Evolutionary conservation across 35 echinoderm and acorn worm species (phyloP).

Genomic region (Ophioderma brevispina): DNA sequence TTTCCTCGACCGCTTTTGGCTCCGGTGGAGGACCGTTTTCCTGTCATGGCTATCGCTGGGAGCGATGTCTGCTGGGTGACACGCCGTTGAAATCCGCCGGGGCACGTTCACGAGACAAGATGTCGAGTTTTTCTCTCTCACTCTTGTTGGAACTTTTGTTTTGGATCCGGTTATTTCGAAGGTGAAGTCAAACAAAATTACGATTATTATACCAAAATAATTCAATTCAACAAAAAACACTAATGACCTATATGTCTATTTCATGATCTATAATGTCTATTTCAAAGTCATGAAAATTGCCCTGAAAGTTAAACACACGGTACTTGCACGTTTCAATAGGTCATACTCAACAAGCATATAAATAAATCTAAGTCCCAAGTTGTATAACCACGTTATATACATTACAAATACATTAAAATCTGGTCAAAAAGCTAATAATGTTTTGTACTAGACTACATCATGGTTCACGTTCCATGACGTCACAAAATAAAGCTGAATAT

Average conservation of each 20-base stretch:
- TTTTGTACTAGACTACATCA: too few species aligned
- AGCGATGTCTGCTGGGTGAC: slow-evolving; percentile 11
- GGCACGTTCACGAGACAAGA: background rate
- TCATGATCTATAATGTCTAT: background rate
- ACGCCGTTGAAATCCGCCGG: background rate
- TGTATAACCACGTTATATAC: background rate
- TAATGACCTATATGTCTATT: background rate
- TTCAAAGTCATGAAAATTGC: background rate
- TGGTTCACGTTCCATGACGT: too few species aligned
- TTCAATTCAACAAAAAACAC: background rate
- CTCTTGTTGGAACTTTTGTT: background rate
- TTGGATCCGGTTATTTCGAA: background rate
- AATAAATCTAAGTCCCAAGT: background rate
- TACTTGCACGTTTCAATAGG: background rate
- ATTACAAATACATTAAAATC: background rate
- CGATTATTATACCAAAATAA: background rate
- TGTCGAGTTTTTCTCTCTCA: background rate
- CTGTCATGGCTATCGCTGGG: background rate
- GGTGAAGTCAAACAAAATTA: background rate
- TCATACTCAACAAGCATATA: too few species aligned
- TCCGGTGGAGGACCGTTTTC: background rate
- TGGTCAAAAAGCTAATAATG: too few species aligned
- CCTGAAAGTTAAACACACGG: background rate
- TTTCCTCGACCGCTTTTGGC: background rate
- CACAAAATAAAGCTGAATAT: too few species aligned